phyloP scores from a whole-genome alignment of 2,888 invertebrate species.

The Colletes collaris region DNA sequence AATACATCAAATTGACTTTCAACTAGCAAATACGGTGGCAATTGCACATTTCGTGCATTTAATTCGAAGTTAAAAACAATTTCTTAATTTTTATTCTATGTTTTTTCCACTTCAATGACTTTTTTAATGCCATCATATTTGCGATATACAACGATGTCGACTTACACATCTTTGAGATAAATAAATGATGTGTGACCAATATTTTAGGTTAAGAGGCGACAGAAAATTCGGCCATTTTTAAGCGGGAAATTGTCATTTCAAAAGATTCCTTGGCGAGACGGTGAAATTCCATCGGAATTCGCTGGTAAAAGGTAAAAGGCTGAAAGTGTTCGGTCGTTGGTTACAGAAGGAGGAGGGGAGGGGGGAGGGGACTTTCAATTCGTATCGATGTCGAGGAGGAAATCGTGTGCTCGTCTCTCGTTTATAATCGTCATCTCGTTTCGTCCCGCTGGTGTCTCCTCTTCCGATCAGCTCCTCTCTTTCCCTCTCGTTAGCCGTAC shows the following conservation, averaged over 20 bases:
- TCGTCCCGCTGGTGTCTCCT: conserved; percentile 19
- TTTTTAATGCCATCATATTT: too few relatives aligned
- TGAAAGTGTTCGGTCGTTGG: conserved; percentile 60
- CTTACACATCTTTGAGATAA: too few relatives aligned
- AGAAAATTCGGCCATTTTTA: too few relatives aligned
- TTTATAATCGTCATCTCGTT: conserved; percentile 68
- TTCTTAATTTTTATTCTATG: too few relatives aligned
- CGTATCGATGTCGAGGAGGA: conserved; percentile 61
- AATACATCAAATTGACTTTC: too few relatives aligned
- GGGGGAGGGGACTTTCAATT: conserved; percentile 66
- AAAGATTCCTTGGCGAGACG: conserved; percentile 1
- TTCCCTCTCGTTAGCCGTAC: conserved; percentile 47
- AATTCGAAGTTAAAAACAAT: too few relatives aligned
- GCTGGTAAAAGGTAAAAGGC: conserved; percentile 60
- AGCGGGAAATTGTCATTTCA: not conserved
- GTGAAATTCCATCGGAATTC: conserved; percentile 62
- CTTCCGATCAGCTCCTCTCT: conserved; percentile 33
- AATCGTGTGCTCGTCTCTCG: conserved; percentile 57
- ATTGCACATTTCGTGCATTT: too few relatives aligned
- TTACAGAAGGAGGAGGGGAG: conserved; percentile 26
- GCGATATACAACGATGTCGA: too few relatives aligned
- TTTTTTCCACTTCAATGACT: too few relatives aligned
- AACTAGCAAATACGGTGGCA: too few relatives aligned
- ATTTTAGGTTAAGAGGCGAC: too few relatives aligned
- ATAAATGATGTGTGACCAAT: too few relatives aligned